A percentile compares a stretch with the other conserved stretches of the same genome.
phyloP scores from a whole-genome alignment of 2,113 vertebrate species.

The Cyanoliseus patagonus region DNA sequence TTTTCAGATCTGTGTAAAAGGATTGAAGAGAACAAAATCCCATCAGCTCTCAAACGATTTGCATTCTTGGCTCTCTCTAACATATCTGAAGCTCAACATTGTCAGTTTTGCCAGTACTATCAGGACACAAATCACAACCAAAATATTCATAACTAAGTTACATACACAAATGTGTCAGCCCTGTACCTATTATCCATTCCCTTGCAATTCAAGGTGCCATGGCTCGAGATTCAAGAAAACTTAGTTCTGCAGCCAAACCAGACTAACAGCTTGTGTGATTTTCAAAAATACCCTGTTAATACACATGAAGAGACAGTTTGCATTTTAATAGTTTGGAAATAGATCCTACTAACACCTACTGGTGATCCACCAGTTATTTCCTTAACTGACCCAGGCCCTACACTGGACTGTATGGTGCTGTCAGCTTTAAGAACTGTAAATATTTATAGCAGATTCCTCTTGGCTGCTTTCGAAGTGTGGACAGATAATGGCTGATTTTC shows the following conservation, averaged over 20 bases:
- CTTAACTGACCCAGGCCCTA: background rate
- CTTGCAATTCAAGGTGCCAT: background rate
- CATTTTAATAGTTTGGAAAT: background rate
- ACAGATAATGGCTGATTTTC: background rate
- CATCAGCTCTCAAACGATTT: background rate
- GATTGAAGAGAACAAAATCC: background rate
- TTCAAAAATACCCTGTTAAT: background rate
- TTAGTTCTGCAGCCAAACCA: background rate
- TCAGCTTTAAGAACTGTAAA: background rate
- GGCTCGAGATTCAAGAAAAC: background rate
- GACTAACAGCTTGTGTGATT: background rate
- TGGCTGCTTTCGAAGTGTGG: background rate
- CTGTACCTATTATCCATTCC: background rate
- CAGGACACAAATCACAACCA: background rate
- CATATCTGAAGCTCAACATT: background rate
- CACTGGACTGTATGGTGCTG: background rate
- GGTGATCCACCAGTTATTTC: background rate
- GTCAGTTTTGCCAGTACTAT: background rate
- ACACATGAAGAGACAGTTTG: background rate
- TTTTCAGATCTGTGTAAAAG: background rate
- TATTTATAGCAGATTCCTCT: background rate
- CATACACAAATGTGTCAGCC: background rate
- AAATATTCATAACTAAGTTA: background rate
- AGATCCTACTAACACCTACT: background rate
- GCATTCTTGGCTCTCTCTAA: slow-evolving; percentile 12